phyloP scores from a whole-genome alignment of 2,113 vertebrate genomes.

The Genyomyrus donnyi region DNA sequence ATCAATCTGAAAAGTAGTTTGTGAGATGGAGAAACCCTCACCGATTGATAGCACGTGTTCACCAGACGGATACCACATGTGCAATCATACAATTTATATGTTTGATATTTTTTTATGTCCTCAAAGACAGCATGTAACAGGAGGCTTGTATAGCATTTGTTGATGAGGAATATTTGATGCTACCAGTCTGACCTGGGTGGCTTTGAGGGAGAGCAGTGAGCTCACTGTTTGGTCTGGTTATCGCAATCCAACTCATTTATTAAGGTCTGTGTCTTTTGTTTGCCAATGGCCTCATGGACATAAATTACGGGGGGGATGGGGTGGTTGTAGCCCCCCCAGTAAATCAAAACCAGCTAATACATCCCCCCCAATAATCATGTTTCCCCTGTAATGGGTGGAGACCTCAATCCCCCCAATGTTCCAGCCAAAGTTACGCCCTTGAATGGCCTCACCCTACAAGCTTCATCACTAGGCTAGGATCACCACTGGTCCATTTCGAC shows the following conservation, averaged over 20 bases:
- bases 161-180: neutral
- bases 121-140: neutral
- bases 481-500: neutral
- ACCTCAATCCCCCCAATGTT: too few species aligned
- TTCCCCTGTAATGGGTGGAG: too few species aligned
- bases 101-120: neutral
- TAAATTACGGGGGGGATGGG: too few species aligned
- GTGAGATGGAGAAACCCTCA: neutral
- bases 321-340: too few species aligned
- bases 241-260: neutral
- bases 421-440: too few species aligned
- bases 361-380: too few species aligned
- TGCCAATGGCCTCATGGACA: neutral
- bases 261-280: neutral
- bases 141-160: neutral
- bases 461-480: neutral
- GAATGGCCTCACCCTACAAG: neutral
- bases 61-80: neutral
- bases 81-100: neutral
- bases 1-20: neutral
- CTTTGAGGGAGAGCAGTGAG: neutral
- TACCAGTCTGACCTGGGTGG: neutral
- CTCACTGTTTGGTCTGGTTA: neutral
- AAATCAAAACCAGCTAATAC: too few species aligned
- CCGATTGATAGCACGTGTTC: neutral